Evolutionary conservation across 2,888 invertebrate species (phyloP).

Genomic region (Agriopis leucophaearia): DNA sequence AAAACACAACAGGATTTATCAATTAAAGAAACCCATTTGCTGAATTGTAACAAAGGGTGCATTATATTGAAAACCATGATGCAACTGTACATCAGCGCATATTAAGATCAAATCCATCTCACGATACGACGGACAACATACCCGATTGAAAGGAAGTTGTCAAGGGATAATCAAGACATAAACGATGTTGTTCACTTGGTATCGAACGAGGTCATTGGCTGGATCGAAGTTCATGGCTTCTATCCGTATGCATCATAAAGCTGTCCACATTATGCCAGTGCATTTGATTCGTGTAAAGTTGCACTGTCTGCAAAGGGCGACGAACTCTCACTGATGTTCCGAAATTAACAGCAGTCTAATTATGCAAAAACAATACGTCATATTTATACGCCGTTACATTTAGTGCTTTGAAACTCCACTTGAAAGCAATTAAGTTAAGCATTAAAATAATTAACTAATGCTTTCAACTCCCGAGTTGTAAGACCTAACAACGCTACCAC

Average conservation of each 20-base stretch:
- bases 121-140: conserved; percentile 34
- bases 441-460: conserved; percentile 25
- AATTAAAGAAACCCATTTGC: background rate
- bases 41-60: conserved; percentile 22
- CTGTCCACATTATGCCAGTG: conserved; percentile 50
- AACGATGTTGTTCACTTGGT: conserved; percentile 79
- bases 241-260: conserved; percentile 54
- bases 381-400: conserved; percentile 12
- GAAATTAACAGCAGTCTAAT: conserved; percentile 24
- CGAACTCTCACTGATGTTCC: conserved; percentile 23
- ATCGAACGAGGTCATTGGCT: conserved; percentile 74
- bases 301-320: conserved; percentile 33
- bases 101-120: conserved; percentile 41
- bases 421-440: conserved; percentile 71
- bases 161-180: conserved; percentile 78
- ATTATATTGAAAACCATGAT: conserved; percentile 31
- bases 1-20: background rate
- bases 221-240: conserved; percentile 69
- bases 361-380: conserved; percentile 26
- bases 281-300: conserved; percentile 47
- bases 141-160: conserved; percentile 74
- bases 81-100: conserved; percentile 29
- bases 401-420: conserved; percentile 57
- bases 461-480: conserved; percentile 21
- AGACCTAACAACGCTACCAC: conserved; percentile 17